phyloP scores from a whole-genome alignment of 1,140 invertebrate genomes.

The Penaeus japonicus region DNA sequence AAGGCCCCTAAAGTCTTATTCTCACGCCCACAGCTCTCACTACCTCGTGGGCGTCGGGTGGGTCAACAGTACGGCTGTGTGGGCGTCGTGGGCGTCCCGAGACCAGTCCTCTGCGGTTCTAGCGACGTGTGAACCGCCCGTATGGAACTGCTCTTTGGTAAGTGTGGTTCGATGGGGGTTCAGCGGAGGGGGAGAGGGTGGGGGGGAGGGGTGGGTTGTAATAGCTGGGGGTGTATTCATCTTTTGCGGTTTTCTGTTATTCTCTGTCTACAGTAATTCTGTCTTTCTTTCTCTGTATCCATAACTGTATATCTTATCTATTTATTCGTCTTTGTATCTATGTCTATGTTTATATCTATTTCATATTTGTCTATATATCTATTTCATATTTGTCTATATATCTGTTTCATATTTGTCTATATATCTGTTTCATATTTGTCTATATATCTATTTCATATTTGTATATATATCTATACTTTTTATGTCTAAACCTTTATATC shows the following conservation, averaged over 20 bases:
- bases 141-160: conserved; percentile 53
- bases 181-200: not conserved
- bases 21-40: conserved; percentile 32
- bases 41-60: conserved; percentile 53
- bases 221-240: too few species aligned
- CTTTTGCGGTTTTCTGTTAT: not conserved
- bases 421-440: too few species aligned
- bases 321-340: too few species aligned
- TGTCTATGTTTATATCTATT: too few species aligned
- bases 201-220: not conserved
- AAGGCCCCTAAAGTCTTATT: too few species aligned
- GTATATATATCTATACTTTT: not conserved
- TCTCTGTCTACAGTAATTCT: not conserved
- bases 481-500: not conserved
- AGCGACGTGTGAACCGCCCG: conserved; percentile 37
- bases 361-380: too few species aligned
- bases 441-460: too few species aligned
- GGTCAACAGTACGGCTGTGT: conserved; percentile 38
- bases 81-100: conserved; percentile 53
- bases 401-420: too few species aligned
- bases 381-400: too few species aligned
- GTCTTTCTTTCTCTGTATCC: not conserved
- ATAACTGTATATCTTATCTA: not conserved
- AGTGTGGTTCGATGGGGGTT: not conserved
- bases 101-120: conserved; percentile 49